Conservation (phyloP, 2,888 invertebrate species). For the Drosophila demipolita region DNA sequence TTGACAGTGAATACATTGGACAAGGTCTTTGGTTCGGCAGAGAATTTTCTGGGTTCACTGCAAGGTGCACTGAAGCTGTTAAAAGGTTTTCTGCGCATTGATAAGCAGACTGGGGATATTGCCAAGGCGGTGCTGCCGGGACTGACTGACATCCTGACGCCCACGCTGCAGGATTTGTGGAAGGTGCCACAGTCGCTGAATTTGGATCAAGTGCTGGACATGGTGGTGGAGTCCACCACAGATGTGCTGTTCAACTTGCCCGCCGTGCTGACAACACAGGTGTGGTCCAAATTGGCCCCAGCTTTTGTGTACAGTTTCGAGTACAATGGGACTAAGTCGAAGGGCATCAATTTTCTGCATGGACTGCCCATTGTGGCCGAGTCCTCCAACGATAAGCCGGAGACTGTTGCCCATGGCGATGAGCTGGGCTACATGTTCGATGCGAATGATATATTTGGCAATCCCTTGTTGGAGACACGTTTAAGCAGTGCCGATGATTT, state of each 20-base stretch:
- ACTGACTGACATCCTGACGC: slow-evolving; percentile 62
- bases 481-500: slow-evolving; percentile 87
- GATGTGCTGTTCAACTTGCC: slow-evolving; percentile 92
- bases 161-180: slow-evolving; percentile 79
- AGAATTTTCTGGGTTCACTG: slow-evolving; percentile 80
- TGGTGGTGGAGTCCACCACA: slow-evolving; percentile 86
- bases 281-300: slow-evolving; percentile 89
- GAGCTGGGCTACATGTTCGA: slow-evolving; percentile 91
- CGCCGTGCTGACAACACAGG: slow-evolving; percentile 89
- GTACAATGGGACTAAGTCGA: slow-evolving; percentile 87
- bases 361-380: slow-evolving; percentile 87
- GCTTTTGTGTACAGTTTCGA: slow-evolving; percentile 92
- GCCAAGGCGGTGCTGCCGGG: slow-evolving; percentile 80
- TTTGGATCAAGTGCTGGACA: slow-evolving; percentile 78
- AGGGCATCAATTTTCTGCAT: slow-evolving; percentile 88
- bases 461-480: slow-evolving; percentile 85
- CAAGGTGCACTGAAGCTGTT: slow-evolving; percentile 70
- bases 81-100: slow-evolving; percentile 76
- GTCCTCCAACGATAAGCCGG: slow-evolving; percentile 82
- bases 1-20: slow-evolving; percentile 74
- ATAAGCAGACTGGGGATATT: slow-evolving; percentile 78
- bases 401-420: slow-evolving; percentile 88
- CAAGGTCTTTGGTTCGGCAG: slow-evolving; percentile 79
- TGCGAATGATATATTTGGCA: slow-evolving; percentile 87
- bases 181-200: slow-evolving; percentile 79